Percentiles rank a stretch among this genome's conserved stretches.
Evolutionary conservation across 2,888 invertebrate genomes (phyloP).

Genomic region (Microplitis manilae): DNA sequence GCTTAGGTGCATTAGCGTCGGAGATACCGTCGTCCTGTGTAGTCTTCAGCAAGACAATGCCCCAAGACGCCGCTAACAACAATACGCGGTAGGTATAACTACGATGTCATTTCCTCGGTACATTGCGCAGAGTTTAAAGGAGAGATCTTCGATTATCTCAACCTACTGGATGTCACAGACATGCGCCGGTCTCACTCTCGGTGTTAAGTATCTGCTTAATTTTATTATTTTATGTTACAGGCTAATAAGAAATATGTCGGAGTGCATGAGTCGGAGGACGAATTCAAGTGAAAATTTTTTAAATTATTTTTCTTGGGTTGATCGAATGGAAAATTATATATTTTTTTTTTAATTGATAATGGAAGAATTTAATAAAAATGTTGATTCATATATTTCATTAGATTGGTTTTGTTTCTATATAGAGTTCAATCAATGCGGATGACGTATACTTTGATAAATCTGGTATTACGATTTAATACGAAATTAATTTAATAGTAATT

Average conservation of each 20-base stretch:
- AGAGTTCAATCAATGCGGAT: background rate
- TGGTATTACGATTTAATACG: background rate
- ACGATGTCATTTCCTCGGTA: constrained; percentile 20
- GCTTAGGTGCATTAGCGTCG: constrained; percentile 21
- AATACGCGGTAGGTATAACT: constrained; percentile 8
- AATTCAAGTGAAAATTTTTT: too few relatives aligned
- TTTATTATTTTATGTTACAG: background rate
- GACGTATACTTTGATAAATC: background rate
- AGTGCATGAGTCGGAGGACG: too few relatives aligned
- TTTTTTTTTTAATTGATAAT: too few relatives aligned
- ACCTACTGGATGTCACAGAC: background rate
- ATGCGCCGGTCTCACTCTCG: background rate
- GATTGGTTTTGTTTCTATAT: background rate
- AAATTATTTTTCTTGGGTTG: too few relatives aligned
- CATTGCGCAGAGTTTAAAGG: constrained; percentile 7
- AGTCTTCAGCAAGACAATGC: constrained; percentile 15
- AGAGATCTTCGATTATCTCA: constrained; percentile 22
- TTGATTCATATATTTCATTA: background rate
- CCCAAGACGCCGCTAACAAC: constrained; percentile 10
- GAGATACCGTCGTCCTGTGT: constrained; percentile 12
- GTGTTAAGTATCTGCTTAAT: background rate
- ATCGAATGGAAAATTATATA: too few relatives aligned
- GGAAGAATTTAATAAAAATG: too few relatives aligned
- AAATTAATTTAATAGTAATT: background rate
- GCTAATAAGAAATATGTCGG: background rate